A percentile compares a stretch with the other conserved stretches of the same genome.
Evolutionary conservation across 2,888 invertebrate species (phyloP).

Genomic region (Agriopis leucophaearia): DNA sequence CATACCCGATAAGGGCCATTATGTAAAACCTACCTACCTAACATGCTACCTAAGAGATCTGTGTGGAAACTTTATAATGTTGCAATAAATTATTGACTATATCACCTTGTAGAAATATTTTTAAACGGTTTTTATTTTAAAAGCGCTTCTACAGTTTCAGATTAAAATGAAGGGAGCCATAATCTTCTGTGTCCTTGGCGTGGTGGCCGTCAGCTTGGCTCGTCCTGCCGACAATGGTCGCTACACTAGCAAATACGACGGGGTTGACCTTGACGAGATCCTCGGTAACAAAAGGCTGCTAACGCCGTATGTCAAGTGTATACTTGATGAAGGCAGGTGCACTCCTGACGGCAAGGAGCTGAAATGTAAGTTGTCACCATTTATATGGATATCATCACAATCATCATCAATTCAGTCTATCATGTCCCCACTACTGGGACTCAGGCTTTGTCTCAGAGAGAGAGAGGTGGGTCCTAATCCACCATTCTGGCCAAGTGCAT

Average conservation of each 20-base stretch:
- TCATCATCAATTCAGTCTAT: too few relatives aligned
- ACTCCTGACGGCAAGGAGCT: conserved; percentile 90
- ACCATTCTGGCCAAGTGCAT: too few relatives aligned
- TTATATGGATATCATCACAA: too few relatives aligned
- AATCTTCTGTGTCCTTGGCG: conserved; percentile 57
- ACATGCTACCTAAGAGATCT: too few relatives aligned
- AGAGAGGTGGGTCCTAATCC: too few relatives aligned
- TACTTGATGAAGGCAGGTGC: conserved; percentile 88
- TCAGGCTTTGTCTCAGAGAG: too few relatives aligned
- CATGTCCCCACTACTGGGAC: too few relatives aligned
- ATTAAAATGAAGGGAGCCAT: conserved; percentile 34
- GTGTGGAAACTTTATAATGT: too few relatives aligned
- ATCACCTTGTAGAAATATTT: too few relatives aligned
- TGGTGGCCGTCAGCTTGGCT: conserved; percentile 56
- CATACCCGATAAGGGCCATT: too few relatives aligned
- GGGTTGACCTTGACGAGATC: conserved; percentile 88
- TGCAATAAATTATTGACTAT: too few relatives aligned
- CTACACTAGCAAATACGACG: conserved; percentile 89
- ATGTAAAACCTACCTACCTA: too few relatives aligned
- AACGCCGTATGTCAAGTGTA: conserved; percentile 89
- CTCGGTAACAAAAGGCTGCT: conserved; percentile 88
- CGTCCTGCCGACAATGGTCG: conserved; percentile 33
- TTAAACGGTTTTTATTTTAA: not conserved
- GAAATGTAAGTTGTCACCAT: conserved; percentile 84
- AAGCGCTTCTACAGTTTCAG: conserved; percentile 35